Base-by-base conservation (phyloP, 1,140 invertebrate species). In the Maconellicoccus hirsutus region DNA sequence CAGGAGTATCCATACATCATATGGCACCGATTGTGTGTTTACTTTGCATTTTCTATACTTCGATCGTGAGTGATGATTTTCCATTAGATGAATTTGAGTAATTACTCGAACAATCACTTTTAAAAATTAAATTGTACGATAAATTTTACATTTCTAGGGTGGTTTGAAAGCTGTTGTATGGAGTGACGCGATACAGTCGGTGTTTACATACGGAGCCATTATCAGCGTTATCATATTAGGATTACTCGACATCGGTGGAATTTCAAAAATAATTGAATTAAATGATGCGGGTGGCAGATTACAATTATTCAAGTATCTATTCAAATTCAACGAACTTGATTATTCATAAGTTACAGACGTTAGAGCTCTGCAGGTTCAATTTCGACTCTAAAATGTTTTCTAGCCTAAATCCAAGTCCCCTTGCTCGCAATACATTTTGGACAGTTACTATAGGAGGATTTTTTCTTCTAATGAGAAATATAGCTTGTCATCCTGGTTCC, bases 401-500 rank as follows among this genome's bases (percentile, higher is more conserved):
- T 19, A 92, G 90, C 73, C 88, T 91, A 79, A 83, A 90, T 76
- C 79, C 83, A 12, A 86, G 93, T 78, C 91, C 90, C 6, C 86
- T 86, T 0, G 83, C 87, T 2, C 82, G 92, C 25, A 90, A 94
- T 76, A 89, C 90, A 3, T 88, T 93, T 71, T 95, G 91, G 92
- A 83, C 86, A 0, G 86, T 92, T 0, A 83, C 86, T 0, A 81
- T 93, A 70, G 92, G 92, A 0, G 89, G 89, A 0, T 87, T 86
- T 76, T 83, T 92, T 23, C 92, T 89, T 75, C 89, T 87, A 85
- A 86, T 89, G 0, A 85, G 87, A 29, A 88, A 91, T 71, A 92
- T 92, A 77, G 86, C 89, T 12, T 87, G 91, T n/a, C 92, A 94
- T 81, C 92, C 94, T 80, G 90, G 91, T 12, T 90, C 92, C 85